Evolutionary conservation across 2,113 vertebrate genomes (phyloP).

Genomic region (Bubalus kerabau): DNA sequence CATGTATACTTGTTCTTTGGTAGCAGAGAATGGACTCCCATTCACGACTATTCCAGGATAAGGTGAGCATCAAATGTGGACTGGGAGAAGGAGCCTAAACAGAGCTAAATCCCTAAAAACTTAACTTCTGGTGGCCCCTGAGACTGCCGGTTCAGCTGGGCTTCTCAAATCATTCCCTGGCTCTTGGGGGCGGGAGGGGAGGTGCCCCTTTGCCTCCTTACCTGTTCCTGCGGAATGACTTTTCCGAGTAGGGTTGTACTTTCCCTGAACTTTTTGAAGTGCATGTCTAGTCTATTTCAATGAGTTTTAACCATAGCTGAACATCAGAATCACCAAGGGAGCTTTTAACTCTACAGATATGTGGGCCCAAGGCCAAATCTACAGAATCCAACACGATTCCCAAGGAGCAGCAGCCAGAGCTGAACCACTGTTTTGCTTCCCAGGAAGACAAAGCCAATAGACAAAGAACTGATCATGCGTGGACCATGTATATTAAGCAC

Average conservation of each 20-base stretch:
- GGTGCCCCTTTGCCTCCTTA: neutral
- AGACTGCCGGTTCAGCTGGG: neutral
- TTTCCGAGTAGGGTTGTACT: rapidly evolving
- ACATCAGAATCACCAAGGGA: neutral
- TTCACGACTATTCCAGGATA: neutral
- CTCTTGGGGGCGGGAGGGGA: neutral
- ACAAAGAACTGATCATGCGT: neutral
- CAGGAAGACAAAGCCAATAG: neutral
- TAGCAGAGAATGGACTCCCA: neutral
- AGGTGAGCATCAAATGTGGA: neutral
- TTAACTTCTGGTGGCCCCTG: neutral
- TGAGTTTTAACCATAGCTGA: neutral
- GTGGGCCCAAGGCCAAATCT: neutral
- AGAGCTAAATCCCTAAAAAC: neutral
- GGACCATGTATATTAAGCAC: neutral
- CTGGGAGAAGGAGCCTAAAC: neutral
- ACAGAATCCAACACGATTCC: neutral
- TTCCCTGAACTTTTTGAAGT: neutral
- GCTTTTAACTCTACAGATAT: neutral
- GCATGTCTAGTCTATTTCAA: neutral
- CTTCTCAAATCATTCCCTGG: neutral
- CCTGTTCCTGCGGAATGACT: neutral
- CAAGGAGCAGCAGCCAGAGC: neutral
- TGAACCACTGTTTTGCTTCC: neutral
- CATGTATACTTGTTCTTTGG: neutral